Percentiles rank a stretch among this genome's conserved stretches.
Evolutionary conservation across 2,888 invertebrate genomes (phyloP).

Genomic region (Drosophila vallismaia): DNA sequence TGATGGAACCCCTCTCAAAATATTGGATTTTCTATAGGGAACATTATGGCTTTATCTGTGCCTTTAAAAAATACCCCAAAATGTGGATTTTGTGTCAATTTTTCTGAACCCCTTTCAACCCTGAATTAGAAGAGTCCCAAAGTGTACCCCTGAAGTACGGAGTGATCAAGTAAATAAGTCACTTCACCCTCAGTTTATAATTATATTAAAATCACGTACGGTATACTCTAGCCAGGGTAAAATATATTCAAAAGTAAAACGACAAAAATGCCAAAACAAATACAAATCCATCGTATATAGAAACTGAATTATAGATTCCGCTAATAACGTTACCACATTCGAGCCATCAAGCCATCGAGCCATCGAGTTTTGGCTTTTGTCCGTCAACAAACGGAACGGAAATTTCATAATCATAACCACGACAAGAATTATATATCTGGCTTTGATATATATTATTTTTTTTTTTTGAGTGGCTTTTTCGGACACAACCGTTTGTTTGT

Average conservation of each 20-base stretch:
- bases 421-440: constrained; percentile 43
- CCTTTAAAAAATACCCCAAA: too few relatives aligned
- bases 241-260: constrained; percentile 47
- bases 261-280: constrained; percentile 35
- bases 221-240: constrained; percentile 65
- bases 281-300: background rate
- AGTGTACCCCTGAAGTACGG: background rate
- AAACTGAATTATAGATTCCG: constrained; percentile 20
- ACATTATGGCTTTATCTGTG: too few relatives aligned
- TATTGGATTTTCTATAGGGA: too few relatives aligned
- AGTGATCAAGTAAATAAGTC: constrained; percentile 59
- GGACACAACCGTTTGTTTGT: constrained; percentile 38
- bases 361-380: constrained; percentile 49
- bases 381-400: constrained; percentile 64
- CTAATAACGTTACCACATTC: constrained; percentile 16
- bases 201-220: constrained; percentile 76
- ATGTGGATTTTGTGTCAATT: too few relatives aligned
- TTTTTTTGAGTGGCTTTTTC: constrained; percentile 14
- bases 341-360: constrained; percentile 42
- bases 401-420: constrained; percentile 72
- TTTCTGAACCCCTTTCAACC: too few relatives aligned
- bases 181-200: constrained; percentile 42
- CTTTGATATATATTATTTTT: background rate
- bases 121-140: too few relatives aligned
- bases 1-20: too few relatives aligned